Conservation (phyloP, 2,113 vertebrate species). For the Dermatemys mawii region DNA sequence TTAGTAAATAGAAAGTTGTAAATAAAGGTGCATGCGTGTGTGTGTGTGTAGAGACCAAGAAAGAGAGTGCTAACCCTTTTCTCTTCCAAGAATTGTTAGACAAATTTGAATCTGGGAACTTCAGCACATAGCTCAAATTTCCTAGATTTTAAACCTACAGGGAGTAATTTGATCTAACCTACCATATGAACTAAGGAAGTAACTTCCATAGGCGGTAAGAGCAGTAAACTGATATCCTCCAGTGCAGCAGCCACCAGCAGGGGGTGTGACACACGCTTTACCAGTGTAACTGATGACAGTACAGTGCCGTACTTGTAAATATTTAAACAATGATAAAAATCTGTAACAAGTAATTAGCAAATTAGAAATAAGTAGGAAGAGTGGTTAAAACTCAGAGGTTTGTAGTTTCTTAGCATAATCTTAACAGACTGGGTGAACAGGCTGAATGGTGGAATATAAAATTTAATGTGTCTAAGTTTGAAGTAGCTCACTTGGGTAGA, state of each 20-base stretch:
- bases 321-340: background rate
- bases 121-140: background rate
- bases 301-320: background rate
- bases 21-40: rapidly evolving
- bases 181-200: background rate
- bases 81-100: rapidly evolving
- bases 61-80: background rate
- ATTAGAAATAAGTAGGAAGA: background rate
- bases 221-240: background rate
- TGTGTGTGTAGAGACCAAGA: background rate
- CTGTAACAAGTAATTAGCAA: background rate
- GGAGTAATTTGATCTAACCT: background rate
- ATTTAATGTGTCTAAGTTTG: background rate
- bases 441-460: no score
- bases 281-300: no score
- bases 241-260: background rate
- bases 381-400: background rate
- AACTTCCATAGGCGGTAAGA: background rate
- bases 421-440: background rate
- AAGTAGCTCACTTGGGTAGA: background rate
- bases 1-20: background rate
- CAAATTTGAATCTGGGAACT: background rate
- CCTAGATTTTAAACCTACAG: background rate
- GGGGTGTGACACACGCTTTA: background rate
- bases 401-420: background rate